Evolutionary conservation across 2,113 vertebrate species (phyloP).

Genomic region (Passer montanus): DNA sequence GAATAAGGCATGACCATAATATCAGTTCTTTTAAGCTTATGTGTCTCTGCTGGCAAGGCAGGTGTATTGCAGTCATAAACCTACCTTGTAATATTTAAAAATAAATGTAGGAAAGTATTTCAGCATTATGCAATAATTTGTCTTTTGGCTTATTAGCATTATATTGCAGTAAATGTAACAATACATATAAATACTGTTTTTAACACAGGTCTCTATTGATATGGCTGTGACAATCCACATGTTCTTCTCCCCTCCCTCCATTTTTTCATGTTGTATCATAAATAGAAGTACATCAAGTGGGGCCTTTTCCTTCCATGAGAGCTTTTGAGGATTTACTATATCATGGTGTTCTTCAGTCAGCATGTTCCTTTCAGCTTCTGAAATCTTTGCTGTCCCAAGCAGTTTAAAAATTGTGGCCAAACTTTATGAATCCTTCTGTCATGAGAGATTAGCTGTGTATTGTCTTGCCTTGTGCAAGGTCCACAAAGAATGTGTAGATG

Average conservation of each 20-base stretch:
- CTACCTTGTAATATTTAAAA: not conserved
- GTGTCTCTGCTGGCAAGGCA: not conserved
- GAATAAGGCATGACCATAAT: not conserved
- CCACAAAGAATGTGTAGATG: not conserved
- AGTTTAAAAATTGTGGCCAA: not conserved
- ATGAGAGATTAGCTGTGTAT: not conserved
- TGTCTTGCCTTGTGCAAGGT: not conserved
- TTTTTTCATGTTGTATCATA: not conserved
- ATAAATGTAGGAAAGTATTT: not conserved
- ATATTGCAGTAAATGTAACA: not conserved
- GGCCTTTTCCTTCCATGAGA: not conserved
- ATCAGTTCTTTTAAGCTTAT: not conserved
- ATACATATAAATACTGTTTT: not conserved
- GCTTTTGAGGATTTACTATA: not conserved
- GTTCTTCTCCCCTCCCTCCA: not conserved
- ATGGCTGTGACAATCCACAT: not conserved
- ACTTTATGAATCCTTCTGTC: not conserved
- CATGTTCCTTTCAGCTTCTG: not conserved
- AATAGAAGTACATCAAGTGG: not conserved
- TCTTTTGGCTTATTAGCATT: not conserved
- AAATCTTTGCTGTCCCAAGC: not conserved
- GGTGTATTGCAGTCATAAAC: not conserved
- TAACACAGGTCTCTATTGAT: not conserved
- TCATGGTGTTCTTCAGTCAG: not conserved
- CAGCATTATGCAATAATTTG: not conserved